A percentile compares a stretch with the other conserved stretches of the same genome.
phyloP scores from a whole-genome alignment of 2,113 vertebrate species.

The Urocolius indicus region DNA sequence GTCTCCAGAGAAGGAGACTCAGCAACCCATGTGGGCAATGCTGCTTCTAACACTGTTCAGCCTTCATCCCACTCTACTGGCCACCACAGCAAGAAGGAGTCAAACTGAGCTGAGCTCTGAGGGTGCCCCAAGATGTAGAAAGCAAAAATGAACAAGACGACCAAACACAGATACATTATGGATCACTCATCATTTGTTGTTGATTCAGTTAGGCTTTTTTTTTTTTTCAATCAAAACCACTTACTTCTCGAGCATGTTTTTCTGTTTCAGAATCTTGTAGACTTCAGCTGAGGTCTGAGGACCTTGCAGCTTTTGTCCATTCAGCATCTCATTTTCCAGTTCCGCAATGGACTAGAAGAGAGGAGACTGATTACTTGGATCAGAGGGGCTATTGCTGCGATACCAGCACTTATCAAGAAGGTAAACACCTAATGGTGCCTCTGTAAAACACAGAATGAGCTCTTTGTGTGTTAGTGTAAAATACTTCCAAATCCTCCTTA shows the following conservation, averaged over 20 bases:
- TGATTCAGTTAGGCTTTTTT: too few relatives aligned
- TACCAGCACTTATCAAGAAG: neutral
- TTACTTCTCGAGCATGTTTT: conserved; percentile 69
- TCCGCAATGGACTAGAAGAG: conserved; percentile 81
- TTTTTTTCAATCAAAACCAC: conserved; percentile 11
- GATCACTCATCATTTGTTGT: neutral
- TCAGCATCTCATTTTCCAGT: conserved; percentile 88
- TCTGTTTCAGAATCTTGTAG: conserved; percentile 76
- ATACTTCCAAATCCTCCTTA: conserved; percentile 44
- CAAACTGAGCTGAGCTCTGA: neutral
- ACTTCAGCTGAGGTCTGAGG: conserved; percentile 81
- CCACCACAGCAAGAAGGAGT: neutral
- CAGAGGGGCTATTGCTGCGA: neutral
- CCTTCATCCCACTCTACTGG: neutral
- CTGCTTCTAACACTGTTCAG: neutral
- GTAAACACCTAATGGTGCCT: neutral
- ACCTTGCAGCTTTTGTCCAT: conserved; percentile 92
- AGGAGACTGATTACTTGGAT: neutral
- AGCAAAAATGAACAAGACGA: neutral
- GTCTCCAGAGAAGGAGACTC: too few relatives aligned
- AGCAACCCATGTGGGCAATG: too few relatives aligned
- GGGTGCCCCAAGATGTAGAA: neutral
- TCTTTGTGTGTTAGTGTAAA: neutral
- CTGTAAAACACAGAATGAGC: neutral
- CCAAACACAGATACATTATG: neutral